These are phyloP conservation scores for Anorthoa munda DNA, from an alignment of 2,888 invertebrate species.

Conservation along the genomic window DNA sequence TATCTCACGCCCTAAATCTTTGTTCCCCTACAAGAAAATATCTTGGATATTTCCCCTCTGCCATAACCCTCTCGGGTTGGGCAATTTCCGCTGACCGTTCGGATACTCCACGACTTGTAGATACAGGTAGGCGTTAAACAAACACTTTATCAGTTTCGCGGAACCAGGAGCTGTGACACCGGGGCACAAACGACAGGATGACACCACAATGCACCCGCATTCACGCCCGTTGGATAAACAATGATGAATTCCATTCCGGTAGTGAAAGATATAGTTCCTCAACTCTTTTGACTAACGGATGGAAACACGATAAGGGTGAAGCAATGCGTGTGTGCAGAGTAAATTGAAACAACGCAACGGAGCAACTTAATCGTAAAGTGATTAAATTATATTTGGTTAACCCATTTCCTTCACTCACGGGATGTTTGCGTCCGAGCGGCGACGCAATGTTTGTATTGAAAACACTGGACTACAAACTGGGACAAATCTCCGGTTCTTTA, in stretches of 20 bases:
- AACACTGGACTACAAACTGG: constrained; percentile 78
- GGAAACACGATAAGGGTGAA: constrained; percentile 63
- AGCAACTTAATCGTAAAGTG: constrained; percentile 73
- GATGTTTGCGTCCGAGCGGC: constrained; percentile 83
- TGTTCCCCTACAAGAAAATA: constrained; percentile 77
- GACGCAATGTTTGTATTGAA: constrained; percentile 83
- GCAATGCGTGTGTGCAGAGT: constrained; percentile 58
- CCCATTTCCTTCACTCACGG: constrained; percentile 81
- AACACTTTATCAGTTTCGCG: constrained; percentile 77
- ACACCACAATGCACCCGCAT: constrained; percentile 85
- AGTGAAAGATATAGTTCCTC: constrained; percentile 66
- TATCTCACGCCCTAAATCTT: constrained; percentile 82
- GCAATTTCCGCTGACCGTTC: constrained; percentile 77
- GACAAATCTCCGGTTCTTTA: constrained; percentile 75
- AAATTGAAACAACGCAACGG: constrained; percentile 67
- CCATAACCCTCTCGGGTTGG: constrained; percentile 72
- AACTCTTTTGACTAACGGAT: constrained; percentile 58
- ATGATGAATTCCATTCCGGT: constrained; percentile 71
- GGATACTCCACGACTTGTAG: constrained; percentile 66
- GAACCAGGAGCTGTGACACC: constrained; percentile 67
- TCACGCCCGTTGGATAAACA: constrained; percentile 76
- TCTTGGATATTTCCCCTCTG: constrained; percentile 73
- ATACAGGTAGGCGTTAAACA: constrained; percentile 73
- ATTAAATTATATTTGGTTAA: constrained; percentile 82
- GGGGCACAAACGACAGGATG: constrained; percentile 76